Percentiles rank a stretch among this genome's conserved stretches.
Conservation (phyloP, 2,113 vertebrate genomes). For the Colistium nudipinnis region DNA sequence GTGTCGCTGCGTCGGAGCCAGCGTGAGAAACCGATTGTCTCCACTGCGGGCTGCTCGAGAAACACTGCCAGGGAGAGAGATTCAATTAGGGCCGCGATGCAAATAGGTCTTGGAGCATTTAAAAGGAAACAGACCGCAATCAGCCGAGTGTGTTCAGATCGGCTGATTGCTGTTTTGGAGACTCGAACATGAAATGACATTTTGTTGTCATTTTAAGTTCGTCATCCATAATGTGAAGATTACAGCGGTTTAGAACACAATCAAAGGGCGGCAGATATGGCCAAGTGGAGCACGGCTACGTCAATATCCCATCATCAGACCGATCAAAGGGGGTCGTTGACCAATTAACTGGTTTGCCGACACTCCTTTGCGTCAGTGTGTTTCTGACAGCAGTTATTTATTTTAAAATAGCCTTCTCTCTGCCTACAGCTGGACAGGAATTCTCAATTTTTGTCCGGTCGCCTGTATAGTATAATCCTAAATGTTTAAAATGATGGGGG, state of each 20-base stretch:
- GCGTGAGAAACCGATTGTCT: constrained; percentile 70
- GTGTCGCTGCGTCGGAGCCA: constrained; percentile 60
- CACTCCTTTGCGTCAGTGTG: too few relatives aligned
- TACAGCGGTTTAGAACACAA: constrained; percentile 35
- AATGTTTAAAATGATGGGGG: too few relatives aligned
- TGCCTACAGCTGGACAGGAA: neutral
- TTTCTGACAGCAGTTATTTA: neutral
- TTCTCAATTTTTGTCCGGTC: neutral
- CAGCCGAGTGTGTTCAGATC: constrained; percentile 57
- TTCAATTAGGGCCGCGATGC: constrained; percentile 74
- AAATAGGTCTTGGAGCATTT: constrained; percentile 72
- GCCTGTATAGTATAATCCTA: neutral
- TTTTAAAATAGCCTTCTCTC: neutral
- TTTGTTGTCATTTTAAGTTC: constrained; percentile 40
- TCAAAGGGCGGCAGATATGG: constrained; percentile 10
- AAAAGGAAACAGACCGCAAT: constrained; percentile 75
- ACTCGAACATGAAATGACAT: constrained; percentile 42
- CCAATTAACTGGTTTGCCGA: constrained; percentile 12
- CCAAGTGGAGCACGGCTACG: neutral
- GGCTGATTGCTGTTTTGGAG: constrained; percentile 63
- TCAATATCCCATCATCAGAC: constrained; percentile 30
- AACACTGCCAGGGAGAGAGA: constrained; percentile 61
- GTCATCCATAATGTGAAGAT: constrained; percentile 52
- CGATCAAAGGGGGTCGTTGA: neutral
- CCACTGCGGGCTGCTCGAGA: constrained; percentile 65